These are phyloP conservation scores for Polypterus senegalus DNA, from an alignment of 2,113 vertebrate species.

Conservation along the genomic window DNA sequence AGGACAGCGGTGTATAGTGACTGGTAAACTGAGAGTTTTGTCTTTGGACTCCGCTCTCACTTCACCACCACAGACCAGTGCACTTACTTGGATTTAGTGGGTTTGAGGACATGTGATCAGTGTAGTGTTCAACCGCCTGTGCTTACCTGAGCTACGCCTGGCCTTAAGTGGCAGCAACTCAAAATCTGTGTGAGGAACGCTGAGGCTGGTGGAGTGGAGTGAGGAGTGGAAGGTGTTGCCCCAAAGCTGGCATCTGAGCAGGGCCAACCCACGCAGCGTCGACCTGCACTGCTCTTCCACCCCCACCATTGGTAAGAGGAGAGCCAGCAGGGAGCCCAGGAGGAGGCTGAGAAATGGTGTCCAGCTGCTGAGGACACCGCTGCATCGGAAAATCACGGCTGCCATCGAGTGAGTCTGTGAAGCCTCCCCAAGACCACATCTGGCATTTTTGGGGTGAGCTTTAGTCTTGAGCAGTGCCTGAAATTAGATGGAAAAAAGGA, in stretches of 20 bases:
- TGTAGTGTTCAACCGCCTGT: neutral
- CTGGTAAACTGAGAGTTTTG: too few relatives aligned
- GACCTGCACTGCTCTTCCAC: constrained; percentile 59
- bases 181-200: constrained; percentile 50
- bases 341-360: constrained; percentile 50
- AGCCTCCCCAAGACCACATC: constrained; percentile 19
- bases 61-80: too few relatives aligned
- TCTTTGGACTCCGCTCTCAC: too few relatives aligned
- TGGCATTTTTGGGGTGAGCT: constrained; percentile 17
- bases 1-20: too few relatives aligned
- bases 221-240: constrained; percentile 22
- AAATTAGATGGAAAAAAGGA: too few relatives aligned
- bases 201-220: constrained; percentile 65
- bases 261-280: constrained; percentile 51
- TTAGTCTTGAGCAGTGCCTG: too few relatives aligned
- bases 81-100: too few relatives aligned
- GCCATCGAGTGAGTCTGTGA: constrained; percentile 41
- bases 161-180: constrained; percentile 59
- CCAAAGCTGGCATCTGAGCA: constrained; percentile 56
- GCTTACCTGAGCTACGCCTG: constrained; percentile 67
- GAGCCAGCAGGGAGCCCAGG: constrained; percentile 55
- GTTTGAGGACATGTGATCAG: too few relatives aligned
- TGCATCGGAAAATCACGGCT: constrained; percentile 53
- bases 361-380: constrained; percentile 56
- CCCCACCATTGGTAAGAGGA: constrained; percentile 59